phyloP scores from a whole-genome alignment of 2,113 vertebrate genomes.

The Cyanoderma ruficeps region DNA sequence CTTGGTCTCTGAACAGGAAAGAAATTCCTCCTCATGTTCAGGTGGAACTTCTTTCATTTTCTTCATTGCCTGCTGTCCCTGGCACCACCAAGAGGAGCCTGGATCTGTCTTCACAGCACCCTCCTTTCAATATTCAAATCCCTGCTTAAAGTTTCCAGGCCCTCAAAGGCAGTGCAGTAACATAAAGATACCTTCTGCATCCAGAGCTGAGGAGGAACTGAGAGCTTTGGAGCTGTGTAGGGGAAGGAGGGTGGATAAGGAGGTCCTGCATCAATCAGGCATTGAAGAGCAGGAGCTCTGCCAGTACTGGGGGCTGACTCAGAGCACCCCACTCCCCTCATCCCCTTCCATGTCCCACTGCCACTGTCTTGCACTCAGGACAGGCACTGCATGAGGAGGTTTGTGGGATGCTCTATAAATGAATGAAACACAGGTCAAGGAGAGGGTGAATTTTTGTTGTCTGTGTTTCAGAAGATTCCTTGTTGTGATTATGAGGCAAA shows the following conservation, averaged over 20 bases:
- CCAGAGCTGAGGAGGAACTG: neutral
- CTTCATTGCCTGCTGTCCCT: neutral
- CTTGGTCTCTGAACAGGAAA: accelerated
- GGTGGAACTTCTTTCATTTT: neutral
- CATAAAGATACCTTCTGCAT: neutral
- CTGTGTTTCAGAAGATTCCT: neutral
- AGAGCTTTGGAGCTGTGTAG: neutral
- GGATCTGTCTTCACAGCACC: neutral
- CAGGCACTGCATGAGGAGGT: neutral
- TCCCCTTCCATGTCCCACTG: neutral
- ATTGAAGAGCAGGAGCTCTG: neutral
- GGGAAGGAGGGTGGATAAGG: neutral
- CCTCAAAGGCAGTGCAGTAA: neutral
- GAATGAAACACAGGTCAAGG: accelerated
- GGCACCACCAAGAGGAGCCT: neutral
- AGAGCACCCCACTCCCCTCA: neutral
- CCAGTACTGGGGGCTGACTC: neutral
- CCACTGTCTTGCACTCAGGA: neutral
- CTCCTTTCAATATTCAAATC: neutral
- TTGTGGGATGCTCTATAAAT: neutral
- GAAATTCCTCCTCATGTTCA: neutral
- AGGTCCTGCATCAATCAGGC: accelerated
- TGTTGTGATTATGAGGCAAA: neutral
- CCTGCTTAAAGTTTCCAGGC: neutral
- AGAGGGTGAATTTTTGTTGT: neutral